These are phyloP conservation scores for Ceratina calcarata DNA, from an alignment of 1,140 invertebrate genomes.

Conservation along the genomic window DNA sequence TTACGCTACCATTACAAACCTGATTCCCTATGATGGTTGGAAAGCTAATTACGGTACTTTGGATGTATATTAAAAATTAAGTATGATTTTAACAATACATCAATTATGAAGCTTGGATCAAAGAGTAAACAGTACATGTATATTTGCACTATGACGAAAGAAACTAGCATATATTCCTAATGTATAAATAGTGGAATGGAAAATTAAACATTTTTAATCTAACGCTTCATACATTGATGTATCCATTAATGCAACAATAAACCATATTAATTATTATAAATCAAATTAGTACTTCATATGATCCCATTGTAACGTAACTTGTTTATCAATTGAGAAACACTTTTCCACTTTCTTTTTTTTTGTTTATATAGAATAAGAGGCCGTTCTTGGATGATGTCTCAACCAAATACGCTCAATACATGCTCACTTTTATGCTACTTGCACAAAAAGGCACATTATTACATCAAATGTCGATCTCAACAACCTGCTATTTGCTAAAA, in stretches of 20 bases:
- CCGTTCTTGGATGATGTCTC: constrained; percentile 64
- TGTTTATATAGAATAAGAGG: constrained; percentile 54
- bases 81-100: constrained; percentile 59
- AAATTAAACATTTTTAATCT: constrained; percentile 44
- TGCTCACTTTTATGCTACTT: constrained; percentile 47
- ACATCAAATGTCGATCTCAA: constrained; percentile 42
- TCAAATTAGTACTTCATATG: constrained; percentile 50
- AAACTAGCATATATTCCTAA: constrained; percentile 44
- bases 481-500: constrained; percentile 42
- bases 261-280: constrained; percentile 50
- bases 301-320: constrained; percentile 49
- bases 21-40: constrained; percentile 42
- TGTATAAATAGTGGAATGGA: constrained; percentile 51
- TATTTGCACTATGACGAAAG: constrained; percentile 36
- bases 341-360: constrained; percentile 16
- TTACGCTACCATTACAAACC: constrained; percentile 39
- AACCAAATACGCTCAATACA: constrained; percentile 47
- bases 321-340: constrained; percentile 47
- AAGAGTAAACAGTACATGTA: constrained; percentile 30
- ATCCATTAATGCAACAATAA: constrained; percentile 45
- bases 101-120: constrained; percentile 60
- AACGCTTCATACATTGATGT: constrained; percentile 66
- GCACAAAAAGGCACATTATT: constrained; percentile 56
- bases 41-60: constrained; percentile 54
- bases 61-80: constrained; percentile 54